Conservation (phyloP, 2,113 vertebrate genomes). For the Campylomormyrus tamandua region DNA sequence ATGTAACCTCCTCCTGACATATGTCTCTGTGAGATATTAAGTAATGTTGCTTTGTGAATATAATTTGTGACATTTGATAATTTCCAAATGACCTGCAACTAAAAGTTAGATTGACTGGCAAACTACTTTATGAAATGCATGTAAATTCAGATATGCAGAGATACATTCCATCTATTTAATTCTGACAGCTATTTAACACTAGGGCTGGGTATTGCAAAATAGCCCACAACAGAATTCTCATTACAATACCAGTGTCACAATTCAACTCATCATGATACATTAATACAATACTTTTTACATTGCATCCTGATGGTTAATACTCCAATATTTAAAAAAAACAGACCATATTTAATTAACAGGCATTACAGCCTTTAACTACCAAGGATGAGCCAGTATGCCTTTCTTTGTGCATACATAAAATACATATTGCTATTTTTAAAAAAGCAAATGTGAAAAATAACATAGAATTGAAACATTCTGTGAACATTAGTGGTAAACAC, state of each 20-base stretch:
- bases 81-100: not conserved
- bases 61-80: not conserved
- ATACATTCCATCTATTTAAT: not conserved
- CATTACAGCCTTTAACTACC: not conserved
- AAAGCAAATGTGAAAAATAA: not conserved
- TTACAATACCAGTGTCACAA: not conserved
- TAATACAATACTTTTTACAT: not conserved
- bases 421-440: not conserved
- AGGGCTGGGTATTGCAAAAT: not conserved
- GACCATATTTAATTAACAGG: not conserved
- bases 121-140: not conserved
- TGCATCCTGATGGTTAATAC: not conserved
- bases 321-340: not conserved
- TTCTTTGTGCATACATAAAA: not conserved
- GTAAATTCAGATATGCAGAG: not conserved
- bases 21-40: not conserved
- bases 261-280: not conserved
- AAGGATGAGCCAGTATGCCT: not conserved
- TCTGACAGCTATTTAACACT: not conserved
- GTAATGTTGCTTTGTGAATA: not conserved
- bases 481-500: not conserved
- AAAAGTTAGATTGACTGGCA: not conserved
- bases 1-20: not conserved
- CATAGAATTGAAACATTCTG: not conserved
- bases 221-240: not conserved